phyloP scores from a whole-genome alignment of 2,888 invertebrate genomes.

The Alentia gelatinosa region DNA sequence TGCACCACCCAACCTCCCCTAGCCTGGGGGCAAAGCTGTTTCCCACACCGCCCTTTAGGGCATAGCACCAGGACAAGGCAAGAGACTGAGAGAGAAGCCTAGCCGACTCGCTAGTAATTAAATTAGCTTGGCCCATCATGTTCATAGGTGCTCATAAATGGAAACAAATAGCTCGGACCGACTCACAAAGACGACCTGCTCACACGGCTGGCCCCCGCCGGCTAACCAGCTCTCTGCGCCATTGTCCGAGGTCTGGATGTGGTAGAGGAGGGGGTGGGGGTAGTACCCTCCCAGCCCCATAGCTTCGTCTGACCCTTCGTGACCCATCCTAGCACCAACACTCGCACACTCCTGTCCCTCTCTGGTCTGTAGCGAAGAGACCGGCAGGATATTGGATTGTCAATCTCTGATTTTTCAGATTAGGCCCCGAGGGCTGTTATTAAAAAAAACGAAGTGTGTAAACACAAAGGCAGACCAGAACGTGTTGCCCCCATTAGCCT shows the following conservation, averaged over 20 bases:
- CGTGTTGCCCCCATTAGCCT: conserved; percentile 30
- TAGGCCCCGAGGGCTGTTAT: background rate
- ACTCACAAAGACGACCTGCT: conserved; percentile 18
- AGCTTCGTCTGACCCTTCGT: no score
- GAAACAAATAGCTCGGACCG: conserved; percentile 24
- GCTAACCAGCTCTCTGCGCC: background rate
- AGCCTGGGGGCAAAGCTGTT: background rate
- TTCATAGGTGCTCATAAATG: conserved; percentile 9
- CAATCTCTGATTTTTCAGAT: background rate
- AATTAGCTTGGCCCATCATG: background rate
- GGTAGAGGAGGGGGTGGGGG: no score
- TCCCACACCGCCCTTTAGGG: background rate
- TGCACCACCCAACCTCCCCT: background rate
- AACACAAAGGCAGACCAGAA: conserved; percentile 1
- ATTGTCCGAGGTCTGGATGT: no score
- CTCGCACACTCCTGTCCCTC: background rate
- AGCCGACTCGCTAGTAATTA: background rate
- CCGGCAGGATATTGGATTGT: background rate
- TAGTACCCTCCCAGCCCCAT: background rate
- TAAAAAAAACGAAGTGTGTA: background rate
- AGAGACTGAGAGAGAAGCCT: background rate
- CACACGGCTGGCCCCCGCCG: background rate
- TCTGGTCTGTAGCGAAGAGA: no score
- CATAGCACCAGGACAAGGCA: background rate
- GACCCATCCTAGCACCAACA: background rate